Base-by-base conservation (phyloP, 1,140 invertebrate genomes). In the Battus philenor region DNA sequence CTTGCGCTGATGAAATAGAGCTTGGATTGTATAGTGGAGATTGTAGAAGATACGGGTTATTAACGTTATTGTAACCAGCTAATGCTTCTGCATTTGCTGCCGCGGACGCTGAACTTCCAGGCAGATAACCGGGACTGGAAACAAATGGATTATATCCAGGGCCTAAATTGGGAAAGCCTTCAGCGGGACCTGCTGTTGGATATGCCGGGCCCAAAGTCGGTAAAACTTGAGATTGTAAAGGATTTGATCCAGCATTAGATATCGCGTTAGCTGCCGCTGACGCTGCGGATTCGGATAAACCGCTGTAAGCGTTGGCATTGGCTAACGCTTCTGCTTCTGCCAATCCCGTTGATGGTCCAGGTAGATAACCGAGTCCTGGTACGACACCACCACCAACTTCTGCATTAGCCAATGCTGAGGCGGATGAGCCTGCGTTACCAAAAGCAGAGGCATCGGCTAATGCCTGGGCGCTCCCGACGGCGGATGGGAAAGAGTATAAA, bases 231-330 rank as follows among this genome's bases (percentile, higher is more conserved):
- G 16, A 18, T 6, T 30, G 26, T 13, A 26, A 24, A 22, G 55
- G 12, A 44, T 44, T 46, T 1, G 29, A 22, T 11, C 44, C 30
- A 11, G 53, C 47, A 16, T 47, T 38, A 34, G 54, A 41, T n/a
- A 38, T 17, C 1, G 49, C 30, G 13, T 29, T 49, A 4, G 36
- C 29, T 10, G 16, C 15, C n/a, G 33, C 15, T 7, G 33, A 36
- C 4, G 33, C 10, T n/a, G n/a, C n/a, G 12, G 33, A 36, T n/a
- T 10, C 33, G 12, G 10, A 16, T 36, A 20, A 11, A 11, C 7
- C 16, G 11, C 12, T 9, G 15, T 36, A 20, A 22, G 33, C 15
- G 9, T 22, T 22, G 8, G 33, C 17, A 4, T 10, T 10, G 18
- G 22, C 33, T 4, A 12, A 9, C 15, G 36, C 17, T 41, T 33